Percentiles rank a stretch among this genome's conserved stretches.
Conservation (phyloP, 2,113 vertebrate species). For the Empidonax alnorum region DNA sequence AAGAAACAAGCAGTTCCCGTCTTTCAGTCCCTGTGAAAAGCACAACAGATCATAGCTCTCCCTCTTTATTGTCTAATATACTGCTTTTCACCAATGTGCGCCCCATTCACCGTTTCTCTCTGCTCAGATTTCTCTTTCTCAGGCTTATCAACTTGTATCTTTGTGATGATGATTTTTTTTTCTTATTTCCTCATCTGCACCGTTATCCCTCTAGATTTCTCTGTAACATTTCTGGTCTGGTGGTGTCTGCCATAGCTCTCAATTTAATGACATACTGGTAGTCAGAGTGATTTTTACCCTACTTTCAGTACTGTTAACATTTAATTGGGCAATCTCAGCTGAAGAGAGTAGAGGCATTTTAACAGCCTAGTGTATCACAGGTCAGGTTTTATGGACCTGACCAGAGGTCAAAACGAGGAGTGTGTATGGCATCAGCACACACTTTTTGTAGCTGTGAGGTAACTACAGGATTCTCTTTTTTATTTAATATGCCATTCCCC, state of each 20-base stretch:
- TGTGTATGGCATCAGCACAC: background rate
- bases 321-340: background rate
- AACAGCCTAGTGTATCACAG: background rate
- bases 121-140: background rate
- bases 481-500: background rate
- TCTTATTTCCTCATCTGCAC: background rate
- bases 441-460: background rate
- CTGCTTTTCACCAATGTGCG: background rate
- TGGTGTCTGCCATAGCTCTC: background rate
- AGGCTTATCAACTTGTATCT: background rate
- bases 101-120: background rate
- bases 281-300: background rate
- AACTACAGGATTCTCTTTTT: background rate
- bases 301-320: background rate
- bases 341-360: background rate
- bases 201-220: background rate
- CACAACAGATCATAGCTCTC: background rate
- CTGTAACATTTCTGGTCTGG: background rate
- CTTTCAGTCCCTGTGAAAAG: background rate
- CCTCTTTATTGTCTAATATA: background rate
- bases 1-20: background rate
- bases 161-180: background rate
- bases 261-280: background rate
- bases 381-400: background rate
- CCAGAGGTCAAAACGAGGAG: background rate